These are phyloP conservation scores for Aphrophora alni DNA, from an alignment of 2,888 invertebrate genomes.

Conservation along the genomic window DNA sequence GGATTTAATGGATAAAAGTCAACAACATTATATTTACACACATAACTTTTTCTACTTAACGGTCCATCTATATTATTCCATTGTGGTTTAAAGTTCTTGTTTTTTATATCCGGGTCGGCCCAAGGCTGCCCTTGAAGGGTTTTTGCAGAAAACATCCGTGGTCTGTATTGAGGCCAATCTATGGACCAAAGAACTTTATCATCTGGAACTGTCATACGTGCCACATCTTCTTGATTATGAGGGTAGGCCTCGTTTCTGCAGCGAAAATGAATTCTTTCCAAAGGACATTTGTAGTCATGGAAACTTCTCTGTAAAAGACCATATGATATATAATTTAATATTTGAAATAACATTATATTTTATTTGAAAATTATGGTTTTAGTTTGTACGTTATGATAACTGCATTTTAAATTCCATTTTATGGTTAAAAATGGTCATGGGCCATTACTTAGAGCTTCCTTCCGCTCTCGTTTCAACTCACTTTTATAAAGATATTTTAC, in stretches of 20 bases:
- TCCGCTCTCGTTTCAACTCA: no score
- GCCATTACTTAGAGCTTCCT: no score
- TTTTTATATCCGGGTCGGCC: constrained; percentile 73
- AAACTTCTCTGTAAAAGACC: constrained; percentile 14
- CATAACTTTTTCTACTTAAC: constrained; percentile 78
- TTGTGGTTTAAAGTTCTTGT: constrained; percentile 65
- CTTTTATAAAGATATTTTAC: no score
- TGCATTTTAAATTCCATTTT: no score
- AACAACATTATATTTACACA: constrained; percentile 64
- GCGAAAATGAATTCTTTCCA: constrained; percentile 41
- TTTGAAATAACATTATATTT: no score
- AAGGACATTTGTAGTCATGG: constrained; percentile 24
- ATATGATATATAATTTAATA: not conserved
- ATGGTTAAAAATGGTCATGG: no score
- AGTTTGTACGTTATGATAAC: no score
- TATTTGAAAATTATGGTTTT: no score
- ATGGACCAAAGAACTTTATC: constrained; percentile 76
- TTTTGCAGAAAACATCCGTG: constrained; percentile 73
- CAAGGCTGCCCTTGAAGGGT: constrained; percentile 74
- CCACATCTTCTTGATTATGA: constrained; percentile 61
- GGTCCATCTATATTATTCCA: constrained; percentile 82
- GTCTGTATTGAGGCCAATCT: constrained; percentile 73
- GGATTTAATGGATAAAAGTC: constrained; percentile 60
- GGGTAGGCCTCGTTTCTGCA: constrained; percentile 75
- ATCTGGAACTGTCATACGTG: constrained; percentile 75